Conservation (phyloP, 2,888 invertebrate species). For the Amphipyra tragopoginis region DNA sequence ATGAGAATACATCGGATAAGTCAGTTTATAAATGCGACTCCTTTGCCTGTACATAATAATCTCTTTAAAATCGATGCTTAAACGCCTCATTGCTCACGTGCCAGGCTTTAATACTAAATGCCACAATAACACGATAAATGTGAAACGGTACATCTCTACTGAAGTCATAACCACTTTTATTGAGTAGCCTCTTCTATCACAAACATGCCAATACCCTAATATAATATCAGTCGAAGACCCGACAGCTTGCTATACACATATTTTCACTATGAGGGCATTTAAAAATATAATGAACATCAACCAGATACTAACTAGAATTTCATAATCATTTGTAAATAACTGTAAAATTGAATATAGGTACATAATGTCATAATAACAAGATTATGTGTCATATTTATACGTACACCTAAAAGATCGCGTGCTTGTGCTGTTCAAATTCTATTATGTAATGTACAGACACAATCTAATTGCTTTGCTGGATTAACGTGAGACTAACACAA, state of each 20-base stretch:
- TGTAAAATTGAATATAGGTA: constrained; percentile 22
- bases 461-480: constrained; percentile 31
- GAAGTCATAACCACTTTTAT: constrained; percentile 53
- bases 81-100: constrained; percentile 63
- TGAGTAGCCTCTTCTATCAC: constrained; percentile 70
- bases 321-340: constrained; percentile 20
- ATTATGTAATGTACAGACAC: constrained; percentile 23
- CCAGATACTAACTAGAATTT: constrained; percentile 16
- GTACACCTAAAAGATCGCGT: constrained; percentile 36
- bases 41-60: constrained; percentile 40
- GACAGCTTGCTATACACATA: constrained; percentile 54
- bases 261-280: constrained; percentile 13
- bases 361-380: constrained; percentile 25
- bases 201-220: constrained; percentile 68
- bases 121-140: constrained; percentile 68
- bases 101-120: constrained; percentile 76
- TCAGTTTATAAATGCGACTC: constrained; percentile 21
- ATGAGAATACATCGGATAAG: constrained; percentile 24
- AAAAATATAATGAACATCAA: constrained; percentile 5
- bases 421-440: constrained; percentile 31
- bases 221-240: constrained; percentile 72
- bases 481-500: constrained; percentile 21
- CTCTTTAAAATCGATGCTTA: constrained; percentile 45
- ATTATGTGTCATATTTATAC: constrained; percentile 21
- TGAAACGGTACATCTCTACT: constrained; percentile 62